Evolutionary conservation across 2,888 invertebrate species (phyloP).

Genomic region (Euplagia quadripunctaria): DNA sequence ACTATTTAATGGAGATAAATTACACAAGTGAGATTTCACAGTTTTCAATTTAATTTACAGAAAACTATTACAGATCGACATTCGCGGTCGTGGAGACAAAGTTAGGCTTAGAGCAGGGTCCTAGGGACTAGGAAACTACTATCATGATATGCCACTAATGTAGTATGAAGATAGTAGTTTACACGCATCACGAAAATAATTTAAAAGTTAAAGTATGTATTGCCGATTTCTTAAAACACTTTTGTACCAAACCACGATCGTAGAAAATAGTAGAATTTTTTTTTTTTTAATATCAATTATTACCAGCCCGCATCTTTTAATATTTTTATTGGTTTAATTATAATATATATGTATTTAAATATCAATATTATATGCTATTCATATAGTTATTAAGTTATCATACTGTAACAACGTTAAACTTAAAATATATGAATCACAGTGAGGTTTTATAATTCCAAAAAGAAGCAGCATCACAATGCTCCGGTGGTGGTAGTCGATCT

Average conservation of each 20-base stretch:
- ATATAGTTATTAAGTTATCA: background rate
- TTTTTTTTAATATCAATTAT: background rate
- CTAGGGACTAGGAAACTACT: no score
- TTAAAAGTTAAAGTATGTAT: no score
- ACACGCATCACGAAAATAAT: no score
- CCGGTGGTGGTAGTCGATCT: conserved; percentile 91
- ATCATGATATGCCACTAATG: no score
- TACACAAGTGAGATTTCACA: no score
- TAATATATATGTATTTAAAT: background rate
- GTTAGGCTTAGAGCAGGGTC: no score
- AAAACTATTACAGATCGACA: no score
- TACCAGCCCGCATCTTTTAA: background rate
- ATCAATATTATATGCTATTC: background rate
- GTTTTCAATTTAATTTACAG: no score
- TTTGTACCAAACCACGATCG: background rate
- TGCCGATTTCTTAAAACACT: no score
- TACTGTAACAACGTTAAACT: background rate
- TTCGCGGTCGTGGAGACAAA: no score
- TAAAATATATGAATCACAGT: conserved; percentile 24
- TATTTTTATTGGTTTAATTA: background rate
- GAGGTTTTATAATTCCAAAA: conserved; percentile 57
- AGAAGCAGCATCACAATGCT: conserved; percentile 88
- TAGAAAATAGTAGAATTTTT: background rate
- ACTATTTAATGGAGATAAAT: no score
- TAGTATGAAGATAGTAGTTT: no score